A percentile compares a stretch with the other conserved stretches of the same genome.
Conservation (phyloP, 2,888 invertebrate species). For the Lithophane leautieri region DNA sequence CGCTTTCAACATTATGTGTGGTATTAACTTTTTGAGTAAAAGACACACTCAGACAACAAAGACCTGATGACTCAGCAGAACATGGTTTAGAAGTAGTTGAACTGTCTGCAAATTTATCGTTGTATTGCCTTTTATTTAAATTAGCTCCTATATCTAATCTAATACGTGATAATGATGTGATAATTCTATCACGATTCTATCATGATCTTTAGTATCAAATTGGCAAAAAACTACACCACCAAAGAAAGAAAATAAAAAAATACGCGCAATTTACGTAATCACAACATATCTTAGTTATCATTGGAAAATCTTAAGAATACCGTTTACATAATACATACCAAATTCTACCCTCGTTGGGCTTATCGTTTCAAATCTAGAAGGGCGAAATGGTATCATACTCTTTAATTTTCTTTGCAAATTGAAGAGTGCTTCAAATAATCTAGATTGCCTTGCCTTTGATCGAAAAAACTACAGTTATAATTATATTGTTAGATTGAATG, state of each 20-base stretch:
- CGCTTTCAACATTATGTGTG: neutral
- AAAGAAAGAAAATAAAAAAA: constrained; percentile 4
- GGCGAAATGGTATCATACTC: constrained; percentile 22
- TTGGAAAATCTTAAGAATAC: constrained; percentile 30
- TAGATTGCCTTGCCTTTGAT: constrained; percentile 7
- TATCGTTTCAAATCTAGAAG: constrained; percentile 47
- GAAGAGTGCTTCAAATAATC: constrained; percentile 35
- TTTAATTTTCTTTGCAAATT: constrained; percentile 50
- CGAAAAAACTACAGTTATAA: neutral
- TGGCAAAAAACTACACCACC: neutral
- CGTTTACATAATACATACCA: constrained; percentile 46
- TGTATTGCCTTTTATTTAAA: constrained; percentile 28
- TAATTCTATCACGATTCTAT: constrained; percentile 1
- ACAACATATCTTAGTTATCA: constrained; percentile 22
- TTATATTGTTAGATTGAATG: neutral
- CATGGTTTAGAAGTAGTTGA: constrained; percentile 7
- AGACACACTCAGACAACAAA: constrained; percentile 43
- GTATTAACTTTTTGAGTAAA: constrained; percentile 7
- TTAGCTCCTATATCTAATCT: neutral
- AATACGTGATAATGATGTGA: too few species aligned
- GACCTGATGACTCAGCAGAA: constrained; percentile 4
- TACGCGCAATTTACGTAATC: constrained; percentile 11
- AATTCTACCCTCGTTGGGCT: constrained; percentile 34
- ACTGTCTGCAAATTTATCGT: constrained; percentile 29
- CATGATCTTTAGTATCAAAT: neutral